phyloP scores from a whole-genome alignment of 2,888 invertebrate species.

The Drosophila austrosaltans region DNA sequence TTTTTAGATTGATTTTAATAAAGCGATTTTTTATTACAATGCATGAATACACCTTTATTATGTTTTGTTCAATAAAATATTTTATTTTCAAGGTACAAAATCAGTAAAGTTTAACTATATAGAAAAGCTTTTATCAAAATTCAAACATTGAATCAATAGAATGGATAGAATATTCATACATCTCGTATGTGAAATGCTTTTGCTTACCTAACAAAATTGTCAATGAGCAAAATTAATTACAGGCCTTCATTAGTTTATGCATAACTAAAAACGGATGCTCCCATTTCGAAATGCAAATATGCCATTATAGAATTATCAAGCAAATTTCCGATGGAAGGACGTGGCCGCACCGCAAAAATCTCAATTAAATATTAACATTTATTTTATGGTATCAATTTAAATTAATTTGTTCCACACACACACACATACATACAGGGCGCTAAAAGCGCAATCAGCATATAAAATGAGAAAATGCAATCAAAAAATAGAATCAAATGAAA shows the following conservation, averaged over 20 bases:
- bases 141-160: too few species aligned
- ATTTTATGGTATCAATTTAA: constrained; percentile 62
- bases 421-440: background rate
- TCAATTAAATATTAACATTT: constrained; percentile 57
- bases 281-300: background rate
- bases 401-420: constrained; percentile 51
- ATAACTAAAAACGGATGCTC: background rate
- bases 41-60: too few species aligned
- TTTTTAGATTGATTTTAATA: too few species aligned
- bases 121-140: too few species aligned
- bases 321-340: constrained; percentile 7
- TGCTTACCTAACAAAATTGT: background rate
- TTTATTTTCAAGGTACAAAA: too few species aligned
- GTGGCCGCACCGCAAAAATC: constrained; percentile 9
- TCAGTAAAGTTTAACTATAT: too few species aligned
- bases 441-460: constrained; percentile 67
- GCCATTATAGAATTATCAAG: constrained; percentile 29
- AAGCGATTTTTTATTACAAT: too few species aligned
- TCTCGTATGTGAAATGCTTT: too few species aligned
- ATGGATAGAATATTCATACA: too few species aligned
- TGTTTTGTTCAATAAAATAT: too few species aligned
- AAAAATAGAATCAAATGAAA: constrained; percentile 38
- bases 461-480: constrained; percentile 52
- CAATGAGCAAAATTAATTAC: background rate
- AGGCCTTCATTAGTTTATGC: background rate